Percentiles rank a stretch among this genome's conserved stretches.
Conservation (phyloP, 2,113 vertebrate species). For the Sorex fumeus region DNA sequence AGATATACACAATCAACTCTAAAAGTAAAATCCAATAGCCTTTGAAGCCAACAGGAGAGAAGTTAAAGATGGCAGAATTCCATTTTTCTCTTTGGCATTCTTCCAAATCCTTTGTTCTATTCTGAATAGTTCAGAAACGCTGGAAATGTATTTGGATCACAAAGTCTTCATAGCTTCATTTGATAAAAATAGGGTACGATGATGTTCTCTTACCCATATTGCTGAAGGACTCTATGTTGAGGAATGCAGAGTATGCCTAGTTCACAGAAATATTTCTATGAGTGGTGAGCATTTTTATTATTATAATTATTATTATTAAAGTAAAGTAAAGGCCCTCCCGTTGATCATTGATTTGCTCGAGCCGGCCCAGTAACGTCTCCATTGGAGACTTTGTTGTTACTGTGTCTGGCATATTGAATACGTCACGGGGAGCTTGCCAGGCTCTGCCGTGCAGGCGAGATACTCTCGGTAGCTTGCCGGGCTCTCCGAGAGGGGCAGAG, state of each 20-base stretch:
- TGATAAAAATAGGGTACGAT: background rate
- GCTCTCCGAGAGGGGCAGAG: too few species aligned
- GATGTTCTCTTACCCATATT: background rate
- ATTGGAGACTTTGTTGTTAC: too few species aligned
- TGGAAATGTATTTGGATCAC: background rate
- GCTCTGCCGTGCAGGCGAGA: too few species aligned
- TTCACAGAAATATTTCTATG: background rate
- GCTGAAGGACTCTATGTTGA: background rate
- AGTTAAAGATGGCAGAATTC: background rate
- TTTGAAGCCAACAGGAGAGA: conserved; percentile 12
- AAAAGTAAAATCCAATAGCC: background rate
- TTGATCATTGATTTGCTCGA: too few species aligned
- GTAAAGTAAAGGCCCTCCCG: too few species aligned
- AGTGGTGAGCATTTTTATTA: background rate
- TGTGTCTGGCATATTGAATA: too few species aligned
- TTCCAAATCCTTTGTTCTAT: background rate
- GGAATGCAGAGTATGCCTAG: background rate
- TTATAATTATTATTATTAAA: too few species aligned
- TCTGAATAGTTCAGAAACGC: background rate
- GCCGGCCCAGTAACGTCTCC: too few species aligned
- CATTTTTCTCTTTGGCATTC: conserved; percentile 16
- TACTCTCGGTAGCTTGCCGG: too few species aligned
- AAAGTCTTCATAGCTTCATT: background rate
- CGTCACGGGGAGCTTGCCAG: too few species aligned
- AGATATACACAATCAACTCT: background rate